phyloP scores from a whole-genome alignment of 2,113 vertebrate genomes.

The Rhodinocichla rosea region DNA sequence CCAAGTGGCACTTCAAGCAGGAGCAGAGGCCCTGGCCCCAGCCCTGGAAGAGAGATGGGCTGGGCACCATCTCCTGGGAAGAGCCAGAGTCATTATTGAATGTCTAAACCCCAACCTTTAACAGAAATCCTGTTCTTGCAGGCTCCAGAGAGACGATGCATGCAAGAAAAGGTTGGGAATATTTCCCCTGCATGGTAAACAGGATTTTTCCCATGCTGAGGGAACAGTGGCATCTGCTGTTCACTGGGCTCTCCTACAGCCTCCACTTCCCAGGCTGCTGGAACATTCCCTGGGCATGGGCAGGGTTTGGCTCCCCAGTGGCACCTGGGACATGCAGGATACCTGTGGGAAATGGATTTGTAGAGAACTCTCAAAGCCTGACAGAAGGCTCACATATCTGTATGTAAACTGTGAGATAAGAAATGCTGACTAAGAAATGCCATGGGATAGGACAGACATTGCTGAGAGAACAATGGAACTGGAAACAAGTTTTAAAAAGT shows the following conservation, averaged over 20 bases:
- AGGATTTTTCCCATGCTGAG: neutral
- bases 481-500: neutral
- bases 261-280: neutral
- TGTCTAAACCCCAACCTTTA: neutral
- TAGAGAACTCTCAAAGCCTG: neutral
- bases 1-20: neutral
- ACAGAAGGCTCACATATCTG: neutral
- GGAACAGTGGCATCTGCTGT: slow-evolving; percentile 72
- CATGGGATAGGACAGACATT: neutral
- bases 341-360: neutral
- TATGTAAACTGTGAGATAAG: neutral
- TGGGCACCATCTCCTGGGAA: neutral
- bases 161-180: neutral
- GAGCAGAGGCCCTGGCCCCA: neutral
- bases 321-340: neutral
- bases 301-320: neutral
- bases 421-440: neutral
- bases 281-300: rapidly evolving
- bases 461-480: neutral
- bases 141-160: neutral
- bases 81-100: neutral
- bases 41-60: neutral
- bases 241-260: neutral
- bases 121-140: neutral
- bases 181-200: neutral